phyloP scores from a whole-genome alignment of 1,140 invertebrate species.

The Ephestia elutella region DNA sequence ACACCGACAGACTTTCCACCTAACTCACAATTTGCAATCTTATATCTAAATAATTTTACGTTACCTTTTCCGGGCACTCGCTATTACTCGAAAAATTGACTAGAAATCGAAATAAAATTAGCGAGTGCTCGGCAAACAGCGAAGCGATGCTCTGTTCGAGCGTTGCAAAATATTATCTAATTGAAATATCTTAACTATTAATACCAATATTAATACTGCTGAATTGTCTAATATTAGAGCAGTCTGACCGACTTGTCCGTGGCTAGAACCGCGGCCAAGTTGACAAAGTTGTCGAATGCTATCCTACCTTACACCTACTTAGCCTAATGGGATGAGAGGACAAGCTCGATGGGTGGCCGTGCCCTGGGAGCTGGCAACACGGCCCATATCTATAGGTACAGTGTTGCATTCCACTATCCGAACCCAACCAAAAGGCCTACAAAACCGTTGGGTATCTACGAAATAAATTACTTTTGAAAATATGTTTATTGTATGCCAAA shows the following conservation, averaged over 20 bases:
- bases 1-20: background rate
- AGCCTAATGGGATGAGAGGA: background rate
- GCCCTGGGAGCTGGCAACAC: background rate
- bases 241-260: constrained; percentile 42
- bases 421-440: too few species aligned
- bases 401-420: background rate
- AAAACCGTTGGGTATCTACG: too few species aligned
- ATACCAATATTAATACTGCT: constrained; percentile 58
- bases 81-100: background rate
- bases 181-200: constrained; percentile 8
- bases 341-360: background rate
- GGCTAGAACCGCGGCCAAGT: constrained; percentile 6
- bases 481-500: too few species aligned
- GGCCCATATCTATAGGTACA: background rate
- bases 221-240: constrained; percentile 32
- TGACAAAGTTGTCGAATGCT: constrained; percentile 14
- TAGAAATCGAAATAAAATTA: background rate
- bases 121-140: constrained; percentile 8
- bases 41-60: background rate
- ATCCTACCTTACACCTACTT: background rate
- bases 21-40: background rate
- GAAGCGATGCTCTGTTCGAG: constrained; percentile 27
- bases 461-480: too few species aligned
- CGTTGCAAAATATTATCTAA: constrained; percentile 12
- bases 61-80: background rate